Conservation (phyloP, 2,888 invertebrate species). For the Rapana venosa region DNA sequence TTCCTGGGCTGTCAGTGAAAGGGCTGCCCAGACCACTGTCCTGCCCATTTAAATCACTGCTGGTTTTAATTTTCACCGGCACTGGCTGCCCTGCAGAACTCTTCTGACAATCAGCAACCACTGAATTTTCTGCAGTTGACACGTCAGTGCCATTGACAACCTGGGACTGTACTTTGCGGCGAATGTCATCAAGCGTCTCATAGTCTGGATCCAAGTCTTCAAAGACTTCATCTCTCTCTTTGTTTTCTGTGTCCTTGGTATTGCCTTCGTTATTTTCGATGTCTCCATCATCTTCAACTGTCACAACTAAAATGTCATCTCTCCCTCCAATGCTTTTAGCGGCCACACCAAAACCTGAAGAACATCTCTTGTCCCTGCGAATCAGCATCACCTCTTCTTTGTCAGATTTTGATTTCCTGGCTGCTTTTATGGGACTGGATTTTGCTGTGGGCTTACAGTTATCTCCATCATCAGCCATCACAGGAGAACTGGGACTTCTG, state of each 20-base stretch:
- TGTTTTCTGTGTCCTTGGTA: conserved; percentile 35
- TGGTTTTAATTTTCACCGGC: conserved; percentile 28
- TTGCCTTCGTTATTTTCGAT: neutral
- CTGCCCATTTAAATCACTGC: conserved; percentile 34
- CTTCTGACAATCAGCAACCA: neutral
- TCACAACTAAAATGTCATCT: conserved; percentile 31
- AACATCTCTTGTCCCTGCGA: conserved; percentile 47
- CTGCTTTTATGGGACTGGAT: conserved; percentile 39
- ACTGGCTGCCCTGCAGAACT: neutral
- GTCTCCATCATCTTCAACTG: conserved; percentile 32
- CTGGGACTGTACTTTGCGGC: conserved; percentile 49
- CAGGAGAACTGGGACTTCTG: conserved; percentile 44
- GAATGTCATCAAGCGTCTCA: conserved; percentile 61
- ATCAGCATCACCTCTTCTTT: conserved; percentile 56
- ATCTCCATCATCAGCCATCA: conserved; percentile 22
- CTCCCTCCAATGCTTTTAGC: neutral
- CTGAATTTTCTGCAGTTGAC: neutral
- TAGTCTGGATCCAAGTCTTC: conserved; percentile 60
- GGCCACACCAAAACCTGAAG: conserved; percentile 6
- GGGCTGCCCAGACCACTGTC: conserved; percentile 55
- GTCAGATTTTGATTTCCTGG: conserved; percentile 46
- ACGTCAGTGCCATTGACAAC: neutral
- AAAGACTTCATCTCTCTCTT: conserved; percentile 42
- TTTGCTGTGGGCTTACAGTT: neutral
- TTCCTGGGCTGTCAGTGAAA: conserved; percentile 44